Conservation (phyloP, 2,113 vertebrate genomes). For the Xiphophorus hellerii region DNA sequence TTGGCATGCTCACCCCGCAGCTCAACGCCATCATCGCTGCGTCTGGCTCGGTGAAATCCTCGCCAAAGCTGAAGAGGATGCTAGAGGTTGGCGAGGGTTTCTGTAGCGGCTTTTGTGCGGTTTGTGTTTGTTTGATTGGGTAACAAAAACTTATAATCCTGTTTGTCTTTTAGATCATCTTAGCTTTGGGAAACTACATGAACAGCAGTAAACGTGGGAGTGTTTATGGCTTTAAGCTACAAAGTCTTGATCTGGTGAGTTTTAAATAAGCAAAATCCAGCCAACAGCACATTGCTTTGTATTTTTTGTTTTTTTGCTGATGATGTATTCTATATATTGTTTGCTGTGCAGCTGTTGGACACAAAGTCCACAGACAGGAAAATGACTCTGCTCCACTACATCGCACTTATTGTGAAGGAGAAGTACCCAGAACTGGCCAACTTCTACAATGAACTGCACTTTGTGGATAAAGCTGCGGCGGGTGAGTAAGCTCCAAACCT, state of each 20-base stretch:
- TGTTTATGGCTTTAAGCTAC: constrained; percentile 94
- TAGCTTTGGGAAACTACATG: constrained; percentile 98
- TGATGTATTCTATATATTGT: not conserved
- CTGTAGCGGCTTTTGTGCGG: not conserved
- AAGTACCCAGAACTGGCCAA: constrained; percentile 91
- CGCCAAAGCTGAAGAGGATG: constrained; percentile 92
- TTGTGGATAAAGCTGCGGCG: constrained; percentile 95
- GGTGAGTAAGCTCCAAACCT: constrained; percentile 72
- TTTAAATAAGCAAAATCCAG: not conserved
- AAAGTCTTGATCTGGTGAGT: constrained; percentile 88
- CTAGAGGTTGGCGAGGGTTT: constrained; percentile 83
- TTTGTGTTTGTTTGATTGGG: not conserved
- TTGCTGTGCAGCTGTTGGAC: constrained; percentile 86
- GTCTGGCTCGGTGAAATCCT: constrained; percentile 92
- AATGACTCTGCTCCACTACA: constrained; percentile 95
- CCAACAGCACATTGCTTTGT: not conserved
- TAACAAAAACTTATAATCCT: constrained; percentile 2
- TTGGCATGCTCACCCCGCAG: constrained; percentile 93
- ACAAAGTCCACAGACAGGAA: constrained; percentile 98
- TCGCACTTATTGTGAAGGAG: constrained; percentile 92
- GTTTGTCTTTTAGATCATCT: constrained; percentile 84
- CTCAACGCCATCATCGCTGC: constrained; percentile 95
- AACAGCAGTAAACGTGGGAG: constrained; percentile 97
- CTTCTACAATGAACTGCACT: constrained; percentile 95
- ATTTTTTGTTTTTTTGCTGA: not conserved